phyloP scores from a whole-genome alignment of 2,888 invertebrate genomes.

The Lasioglossum pauxillum region DNA sequence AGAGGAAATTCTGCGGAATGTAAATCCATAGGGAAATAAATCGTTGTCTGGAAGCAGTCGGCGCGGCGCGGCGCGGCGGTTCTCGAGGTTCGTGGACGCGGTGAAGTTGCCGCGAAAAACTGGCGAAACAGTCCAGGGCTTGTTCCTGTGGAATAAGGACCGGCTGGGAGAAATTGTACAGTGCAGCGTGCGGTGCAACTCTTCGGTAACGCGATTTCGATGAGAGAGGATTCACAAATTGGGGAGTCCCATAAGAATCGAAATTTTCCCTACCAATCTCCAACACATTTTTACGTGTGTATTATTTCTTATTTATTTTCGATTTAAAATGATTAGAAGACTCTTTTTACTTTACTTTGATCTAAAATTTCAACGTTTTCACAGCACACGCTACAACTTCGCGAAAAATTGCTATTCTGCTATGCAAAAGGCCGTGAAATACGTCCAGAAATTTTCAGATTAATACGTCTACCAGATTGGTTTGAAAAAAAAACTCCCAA shows the following conservation, averaged over 20 bases:
- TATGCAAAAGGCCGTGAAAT: not conserved
- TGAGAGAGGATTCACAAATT: not conserved
- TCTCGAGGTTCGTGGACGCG: not conserved
- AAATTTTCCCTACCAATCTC: not conserved
- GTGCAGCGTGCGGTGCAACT: not conserved
- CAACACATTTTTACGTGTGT: not conserved
- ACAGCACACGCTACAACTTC: not conserved
- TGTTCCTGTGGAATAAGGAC: not conserved
- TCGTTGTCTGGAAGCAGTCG: conserved; percentile 16
- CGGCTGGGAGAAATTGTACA: not conserved
- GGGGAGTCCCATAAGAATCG: not conserved
- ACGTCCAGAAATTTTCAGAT: too few relatives aligned
- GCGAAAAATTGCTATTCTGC: not conserved
- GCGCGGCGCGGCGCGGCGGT: not conserved
- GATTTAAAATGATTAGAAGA: too few relatives aligned
- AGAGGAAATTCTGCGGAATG: conserved; percentile 7
- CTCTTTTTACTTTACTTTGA: too few relatives aligned
- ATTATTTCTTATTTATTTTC: not conserved
- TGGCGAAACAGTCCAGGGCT: not conserved
- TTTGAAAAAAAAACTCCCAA: not conserved
- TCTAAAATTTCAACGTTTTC: not conserved
- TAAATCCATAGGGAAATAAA: conserved; percentile 31
- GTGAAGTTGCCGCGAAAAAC: conserved; percentile 11
- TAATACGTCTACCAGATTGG: not conserved
- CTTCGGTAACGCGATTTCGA: not conserved